These are phyloP conservation scores for Neuroterus valhalla DNA, from an alignment of 1,140 invertebrate genomes.

Conservation along the genomic window DNA sequence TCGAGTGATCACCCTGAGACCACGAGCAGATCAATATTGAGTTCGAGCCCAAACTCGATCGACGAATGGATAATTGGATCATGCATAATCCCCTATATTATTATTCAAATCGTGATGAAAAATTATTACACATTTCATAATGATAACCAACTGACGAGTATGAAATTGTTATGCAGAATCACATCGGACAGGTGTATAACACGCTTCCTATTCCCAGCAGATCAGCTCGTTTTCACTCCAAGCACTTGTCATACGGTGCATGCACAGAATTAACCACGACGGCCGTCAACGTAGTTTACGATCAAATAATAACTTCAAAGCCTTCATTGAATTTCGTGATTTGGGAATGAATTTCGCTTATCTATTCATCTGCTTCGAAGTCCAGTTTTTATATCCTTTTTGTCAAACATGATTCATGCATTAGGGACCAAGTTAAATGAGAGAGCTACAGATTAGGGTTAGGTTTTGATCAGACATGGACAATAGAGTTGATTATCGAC, in stretches of 20 bases:
- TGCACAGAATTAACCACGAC: conserved; percentile 27
- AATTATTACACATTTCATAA: background rate
- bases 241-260: conserved; percentile 8
- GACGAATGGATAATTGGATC: no score
- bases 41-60: no score
- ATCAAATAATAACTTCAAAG: conserved; percentile 27
- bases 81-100: background rate
- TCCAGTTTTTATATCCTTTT: no score
- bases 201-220: conserved; percentile 2
- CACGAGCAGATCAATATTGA: no score
- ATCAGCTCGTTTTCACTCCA: background rate
- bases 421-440: no score
- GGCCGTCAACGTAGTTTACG: conserved; percentile 3
- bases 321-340: conserved; percentile 10
- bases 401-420: no score
- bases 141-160: conserved; percentile 23
- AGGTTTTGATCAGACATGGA: no score
- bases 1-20: no score
- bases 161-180: conserved; percentile 26
- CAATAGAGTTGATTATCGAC: no score
- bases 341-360: background rate
- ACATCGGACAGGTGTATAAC: conserved; percentile 3
- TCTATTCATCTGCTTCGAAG: background rate
- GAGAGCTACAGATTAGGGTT: no score
- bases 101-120: background rate